Evolutionary conservation across 1,140 invertebrate species (phyloP), one percentile per base, ranked within the genome.

Genomic region (Archegozetes longisetosus): DNA sequence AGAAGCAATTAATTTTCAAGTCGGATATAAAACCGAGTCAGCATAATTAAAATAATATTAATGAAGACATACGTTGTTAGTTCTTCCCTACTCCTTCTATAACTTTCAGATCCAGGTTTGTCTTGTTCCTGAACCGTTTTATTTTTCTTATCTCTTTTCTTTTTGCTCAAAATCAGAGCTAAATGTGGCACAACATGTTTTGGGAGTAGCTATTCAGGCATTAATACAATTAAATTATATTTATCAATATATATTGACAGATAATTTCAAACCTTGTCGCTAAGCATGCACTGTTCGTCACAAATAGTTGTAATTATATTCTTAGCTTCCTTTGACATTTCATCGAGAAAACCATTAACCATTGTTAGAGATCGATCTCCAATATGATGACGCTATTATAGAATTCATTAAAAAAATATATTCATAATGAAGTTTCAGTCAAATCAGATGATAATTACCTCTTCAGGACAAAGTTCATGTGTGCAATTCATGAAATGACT

Each of bases 241-340:
- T 6, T n/a, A n/a, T n/a, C n/a, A n/a, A n/a, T n/a, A n/a, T n/a
- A n/a, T n/a, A n/a, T n/a, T n/a, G n/a, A n/a, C n/a, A n/a, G n/a
- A n/a, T n/a, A 25, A 17, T 17, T 14, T 29, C 65, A 60, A 65
- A 78, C 76, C 68, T 88, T 87, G 68, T 96, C 90, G 68, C 86
- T 88, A 80, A 96, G 84, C 60, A 84, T 86, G 67, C 89, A 93
- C 67, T 95, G 90, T 68, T 96, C 89, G 74, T 97, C 92, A 76
- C 93, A 97, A 69, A 98, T 95, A 1, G 90, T 91, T 1, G 92
- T 96, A 24, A 97, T 95, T 40, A 97, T 96, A 72, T 97, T 96
- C 72, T 96, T 97, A 0, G 92, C 89, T 75, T 98, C 93, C 74
- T 96, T 96, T 0, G 92, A 89, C 88, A 98, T 97, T 76, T 98